Evolutionary conservation across 2,888 invertebrate genomes (phyloP).

Genomic region (Trisateles emortualis): DNA sequence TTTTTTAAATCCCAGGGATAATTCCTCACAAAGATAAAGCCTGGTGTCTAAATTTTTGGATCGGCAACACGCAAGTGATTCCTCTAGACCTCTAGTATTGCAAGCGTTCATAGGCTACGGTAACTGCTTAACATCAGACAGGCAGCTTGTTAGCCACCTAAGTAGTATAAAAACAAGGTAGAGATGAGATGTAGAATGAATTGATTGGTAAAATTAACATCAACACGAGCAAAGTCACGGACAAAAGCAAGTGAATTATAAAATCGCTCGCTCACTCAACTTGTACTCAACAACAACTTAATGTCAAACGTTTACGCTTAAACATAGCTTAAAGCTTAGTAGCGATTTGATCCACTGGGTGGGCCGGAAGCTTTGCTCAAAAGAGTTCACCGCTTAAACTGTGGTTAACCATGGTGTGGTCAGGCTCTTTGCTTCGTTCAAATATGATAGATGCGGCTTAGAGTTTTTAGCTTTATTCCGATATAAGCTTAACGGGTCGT

Average conservation of each 20-base stretch:
- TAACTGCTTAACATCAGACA: no score
- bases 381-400: slow-evolving; percentile 36
- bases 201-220: background rate
- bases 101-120: no score
- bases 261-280: slow-evolving; percentile 20
- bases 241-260: background rate
- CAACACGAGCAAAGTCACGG: no score
- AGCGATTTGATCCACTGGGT: slow-evolving; percentile 44
- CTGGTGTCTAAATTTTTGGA: no score
- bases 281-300: slow-evolving; percentile 23
- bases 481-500: background rate
- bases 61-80: no score
- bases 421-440: background rate
- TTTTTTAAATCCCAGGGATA: no score
- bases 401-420: slow-evolving; percentile 13
- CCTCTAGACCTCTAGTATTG: no score
- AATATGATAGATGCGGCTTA: background rate
- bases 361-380: slow-evolving; percentile 57
- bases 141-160: no score
- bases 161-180: no score
- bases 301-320: slow-evolving; percentile 36
- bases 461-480: background rate
- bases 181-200: no score
- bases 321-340: background rate
- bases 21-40: no score